Percentiles rank a stretch among this genome's conserved stretches.
phyloP scores from a whole-genome alignment of 2,888 invertebrate species.

The Sesia apiformis region DNA sequence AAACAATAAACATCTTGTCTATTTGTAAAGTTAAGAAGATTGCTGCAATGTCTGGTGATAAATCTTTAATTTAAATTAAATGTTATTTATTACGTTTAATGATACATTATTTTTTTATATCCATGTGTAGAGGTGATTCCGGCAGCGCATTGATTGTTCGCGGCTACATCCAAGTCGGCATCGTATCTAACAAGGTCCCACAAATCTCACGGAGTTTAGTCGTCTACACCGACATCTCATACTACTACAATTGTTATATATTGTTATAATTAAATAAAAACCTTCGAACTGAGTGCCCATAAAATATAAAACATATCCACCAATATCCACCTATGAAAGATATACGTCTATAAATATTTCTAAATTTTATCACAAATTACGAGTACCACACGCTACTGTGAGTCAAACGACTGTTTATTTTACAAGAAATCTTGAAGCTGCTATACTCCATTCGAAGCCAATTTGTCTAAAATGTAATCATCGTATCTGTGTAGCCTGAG shows the following conservation, averaged over 20 bases:
- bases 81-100: not conserved
- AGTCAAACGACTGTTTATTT: too few species aligned
- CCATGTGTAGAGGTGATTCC: conserved; percentile 33
- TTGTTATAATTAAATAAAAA: conserved; percentile 6
- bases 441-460: too few species aligned
- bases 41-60: conserved; percentile 15
- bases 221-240: conserved; percentile 6
- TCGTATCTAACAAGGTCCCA: conserved; percentile 27
- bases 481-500: too few species aligned
- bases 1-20: not conserved
- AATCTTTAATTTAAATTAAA: conserved; percentile 7
- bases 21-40: not conserved
- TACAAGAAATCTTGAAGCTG: too few species aligned
- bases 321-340: too few species aligned
- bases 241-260: conserved; percentile 2
- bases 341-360: too few species aligned
- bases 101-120: too few species aligned
- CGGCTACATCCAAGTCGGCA: conserved; percentile 28
- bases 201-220: conserved; percentile 5
- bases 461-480: too few species aligned
- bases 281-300: too few species aligned
- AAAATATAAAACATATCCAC: too few species aligned
- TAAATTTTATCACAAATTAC: too few species aligned
- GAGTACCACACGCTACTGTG: too few species aligned
- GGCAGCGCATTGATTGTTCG: conserved; percentile 29